Conservation (phyloP, 1,140 invertebrate species). For the Ceratitis capitata region DNA sequence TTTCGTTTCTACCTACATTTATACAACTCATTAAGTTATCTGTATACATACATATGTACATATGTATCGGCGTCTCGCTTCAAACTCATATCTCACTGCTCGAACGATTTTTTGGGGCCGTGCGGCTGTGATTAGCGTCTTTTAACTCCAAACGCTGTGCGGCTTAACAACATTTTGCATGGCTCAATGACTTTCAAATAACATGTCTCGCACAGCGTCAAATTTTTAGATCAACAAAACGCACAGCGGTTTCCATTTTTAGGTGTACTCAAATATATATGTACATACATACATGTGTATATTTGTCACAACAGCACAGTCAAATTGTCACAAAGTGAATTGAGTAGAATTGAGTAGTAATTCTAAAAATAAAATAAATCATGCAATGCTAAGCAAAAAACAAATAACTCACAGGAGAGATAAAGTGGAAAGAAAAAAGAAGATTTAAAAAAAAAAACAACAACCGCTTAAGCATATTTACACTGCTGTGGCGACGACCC, state of each 20-base stretch:
- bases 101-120: background rate
- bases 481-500: background rate
- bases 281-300: no score
- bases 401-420: background rate
- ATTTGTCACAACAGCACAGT: background rate
- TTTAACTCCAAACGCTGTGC: background rate
- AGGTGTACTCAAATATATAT: background rate
- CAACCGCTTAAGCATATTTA: background rate
- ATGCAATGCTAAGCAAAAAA: constrained; percentile 8
- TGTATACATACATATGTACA: background rate
- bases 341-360: constrained; percentile 24
- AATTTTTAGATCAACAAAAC: background rate
- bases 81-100: background rate
- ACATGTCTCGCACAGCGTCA: background rate
- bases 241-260: no score
- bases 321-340: constrained; percentile 27
- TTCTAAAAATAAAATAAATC: constrained; percentile 35
- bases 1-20: background rate
- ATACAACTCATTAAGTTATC: background rate
- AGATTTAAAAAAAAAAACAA: no score
- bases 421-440: background rate
- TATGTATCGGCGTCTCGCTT: background rate
- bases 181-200: constrained; percentile 1
- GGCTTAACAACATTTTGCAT: background rate
- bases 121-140: constrained; percentile 22